These are phyloP conservation scores for Saguinus midas DNA, from an alignment of 2,113 vertebrate genomes.

Conservation along the genomic window DNA sequence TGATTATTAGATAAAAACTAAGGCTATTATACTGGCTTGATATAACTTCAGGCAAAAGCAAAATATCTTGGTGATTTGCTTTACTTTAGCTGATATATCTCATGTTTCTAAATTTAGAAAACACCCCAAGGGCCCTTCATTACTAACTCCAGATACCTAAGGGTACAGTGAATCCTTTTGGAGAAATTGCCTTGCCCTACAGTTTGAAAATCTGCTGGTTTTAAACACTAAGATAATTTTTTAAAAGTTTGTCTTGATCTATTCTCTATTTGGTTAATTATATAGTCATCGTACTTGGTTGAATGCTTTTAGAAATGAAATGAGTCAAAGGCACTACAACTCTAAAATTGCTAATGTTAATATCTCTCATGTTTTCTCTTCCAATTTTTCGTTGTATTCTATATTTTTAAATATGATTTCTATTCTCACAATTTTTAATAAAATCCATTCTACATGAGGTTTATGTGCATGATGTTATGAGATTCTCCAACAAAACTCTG, in stretches of 20 bases:
- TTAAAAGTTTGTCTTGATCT: neutral
- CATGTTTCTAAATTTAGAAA: conserved; percentile 46
- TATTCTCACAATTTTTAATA: neutral
- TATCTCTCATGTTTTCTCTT: neutral
- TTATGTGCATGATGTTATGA: neutral
- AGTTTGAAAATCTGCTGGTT: conserved; percentile 1
- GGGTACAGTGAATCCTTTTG: neutral
- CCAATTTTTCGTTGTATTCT: neutral
- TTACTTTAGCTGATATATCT: neutral
- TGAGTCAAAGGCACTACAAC: neutral
- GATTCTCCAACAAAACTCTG: neutral
- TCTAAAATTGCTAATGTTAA: neutral
- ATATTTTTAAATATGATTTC: neutral
- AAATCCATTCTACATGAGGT: neutral
- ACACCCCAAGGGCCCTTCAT: neutral
- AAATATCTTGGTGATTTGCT: neutral
- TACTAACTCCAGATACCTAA: neutral
- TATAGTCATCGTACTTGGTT: neutral
- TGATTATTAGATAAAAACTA: conserved; percentile 20
- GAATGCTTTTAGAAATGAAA: neutral
- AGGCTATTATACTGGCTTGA: neutral
- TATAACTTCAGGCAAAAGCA: neutral
- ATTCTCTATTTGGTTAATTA: neutral
- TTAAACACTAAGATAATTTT: neutral
- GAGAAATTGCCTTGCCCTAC: neutral